Evolutionary conservation across 2,888 invertebrate genomes (phyloP), one percentile per base, ranked within the genome.

Genomic region (Vesta saturnalis): DNA sequence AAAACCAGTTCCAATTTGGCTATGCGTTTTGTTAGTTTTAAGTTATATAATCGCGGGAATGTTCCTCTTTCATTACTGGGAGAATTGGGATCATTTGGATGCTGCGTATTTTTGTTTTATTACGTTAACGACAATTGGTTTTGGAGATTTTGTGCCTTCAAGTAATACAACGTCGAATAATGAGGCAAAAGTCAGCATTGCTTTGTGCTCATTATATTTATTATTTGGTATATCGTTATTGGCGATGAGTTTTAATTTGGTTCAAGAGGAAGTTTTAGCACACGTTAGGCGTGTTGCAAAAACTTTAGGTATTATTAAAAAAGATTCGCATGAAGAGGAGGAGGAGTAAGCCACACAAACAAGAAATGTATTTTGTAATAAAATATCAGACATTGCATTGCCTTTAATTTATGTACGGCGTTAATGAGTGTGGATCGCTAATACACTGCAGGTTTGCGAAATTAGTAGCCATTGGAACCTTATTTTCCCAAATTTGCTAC

Each of bases 181-280:
- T 55, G 85, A 86, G 0, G 84, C 81, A 1, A 84, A 85, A 62
- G 82, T 89, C 73, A 90, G 91, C 74, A 89, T 97, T 71, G 96
- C 96, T 0, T 87, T 96, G 61, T 96, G 96, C 79, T 96, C 96
- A 0, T 85, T 97, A 64, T 98, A 98, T 85, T 86, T 98, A 72
- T 87, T 98, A 49, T 96, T 97, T 82, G 97, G 97, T 5, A 97
- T 97, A 79, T 95, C 97, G 0, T 85, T 97, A 54, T 85, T 97
- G 73, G 97, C 97, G 22, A 98, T 97, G 97, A 95, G 95, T 78
- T 97, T 97, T 85, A 97, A 97, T 86, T 86, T 97, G 80, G 96
- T 97, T 52, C 97, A 96, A 83, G 96, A 96, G 81, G 95, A 96
- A 83, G 95, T 96, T 8, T 94, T 95, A 72, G 93, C 92, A 68